These are phyloP conservation scores for Trichogramma evanescens DNA, from an alignment of 2,888 invertebrate species.

Conservation along the genomic window DNA sequence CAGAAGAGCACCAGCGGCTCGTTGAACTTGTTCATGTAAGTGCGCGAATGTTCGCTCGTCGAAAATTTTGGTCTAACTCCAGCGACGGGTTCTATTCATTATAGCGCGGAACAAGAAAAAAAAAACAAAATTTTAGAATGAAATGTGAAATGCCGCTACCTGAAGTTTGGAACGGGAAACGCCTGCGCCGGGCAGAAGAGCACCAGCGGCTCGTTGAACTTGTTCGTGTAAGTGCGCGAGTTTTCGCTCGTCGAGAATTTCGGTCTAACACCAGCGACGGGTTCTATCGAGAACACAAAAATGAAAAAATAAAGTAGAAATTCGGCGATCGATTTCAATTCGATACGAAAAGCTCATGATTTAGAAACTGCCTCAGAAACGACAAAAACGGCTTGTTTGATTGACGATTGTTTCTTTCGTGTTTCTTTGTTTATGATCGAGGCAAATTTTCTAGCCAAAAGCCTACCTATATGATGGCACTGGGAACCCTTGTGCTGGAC, in stretches of 20 bases:
- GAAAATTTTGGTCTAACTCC: slow-evolving; percentile 56
- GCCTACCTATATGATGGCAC: slow-evolving; percentile 55
- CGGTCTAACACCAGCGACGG: slow-evolving; percentile 64
- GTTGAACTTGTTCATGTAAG: slow-evolving; percentile 39
- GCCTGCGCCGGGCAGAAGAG: slow-evolving; percentile 72
- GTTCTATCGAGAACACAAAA: slow-evolving; percentile 51
- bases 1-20: slow-evolving; percentile 58
- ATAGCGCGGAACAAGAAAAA: not conserved
- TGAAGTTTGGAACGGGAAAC: slow-evolving; percentile 66
- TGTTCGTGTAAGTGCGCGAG: slow-evolving; percentile 43
- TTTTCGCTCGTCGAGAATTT: slow-evolving; percentile 49
- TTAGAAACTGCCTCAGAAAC: no score
- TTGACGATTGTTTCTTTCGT: no score
- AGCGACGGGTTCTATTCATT: slow-evolving; percentile 64
- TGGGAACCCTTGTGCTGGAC: slow-evolving; percentile 67
- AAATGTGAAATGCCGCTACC: slow-evolving; percentile 47
- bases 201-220: slow-evolving; percentile 46
- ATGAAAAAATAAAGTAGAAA: not conserved
- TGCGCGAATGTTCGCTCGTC: slow-evolving; percentile 45
- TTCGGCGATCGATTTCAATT: not conserved
- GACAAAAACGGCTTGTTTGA: no score
- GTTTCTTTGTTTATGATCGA: not conserved
- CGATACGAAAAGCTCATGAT: no score
- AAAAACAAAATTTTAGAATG: not conserved
- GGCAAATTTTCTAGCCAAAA: not conserved